Conservation (phyloP, 92 coral and sea anemone genomes). For the Porites divaricata region DNA sequence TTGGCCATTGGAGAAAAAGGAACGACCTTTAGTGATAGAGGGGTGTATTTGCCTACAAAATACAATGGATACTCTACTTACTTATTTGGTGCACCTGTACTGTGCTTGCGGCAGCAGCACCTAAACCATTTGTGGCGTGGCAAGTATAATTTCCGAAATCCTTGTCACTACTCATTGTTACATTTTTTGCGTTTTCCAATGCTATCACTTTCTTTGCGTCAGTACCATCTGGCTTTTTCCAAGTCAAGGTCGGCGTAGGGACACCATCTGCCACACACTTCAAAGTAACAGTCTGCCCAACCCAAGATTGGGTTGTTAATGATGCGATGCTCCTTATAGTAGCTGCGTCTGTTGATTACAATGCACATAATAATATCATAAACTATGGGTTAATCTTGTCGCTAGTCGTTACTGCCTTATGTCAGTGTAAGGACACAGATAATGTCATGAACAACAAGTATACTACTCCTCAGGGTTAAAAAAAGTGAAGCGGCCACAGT, state of each 20-base stretch:
- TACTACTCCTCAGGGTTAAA: too few relatives aligned
- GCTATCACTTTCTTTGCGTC: background rate
- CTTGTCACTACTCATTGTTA: background rate
- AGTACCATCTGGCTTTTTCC: background rate
- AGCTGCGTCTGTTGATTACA: background rate
- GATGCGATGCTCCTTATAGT: background rate
- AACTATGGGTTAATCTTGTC: too few relatives aligned
- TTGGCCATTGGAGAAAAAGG: too few relatives aligned
- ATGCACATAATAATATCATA: too few relatives aligned
- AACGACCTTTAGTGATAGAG: too few relatives aligned
- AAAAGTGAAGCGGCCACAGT: too few relatives aligned
- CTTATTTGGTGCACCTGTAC: background rate
- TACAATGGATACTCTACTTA: too few relatives aligned
- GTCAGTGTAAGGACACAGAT: too few relatives aligned
- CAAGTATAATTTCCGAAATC: background rate
- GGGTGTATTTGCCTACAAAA: too few relatives aligned
- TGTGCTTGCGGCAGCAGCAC: background rate
- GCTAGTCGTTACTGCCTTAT: too few relatives aligned
- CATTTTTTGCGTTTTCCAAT: background rate
- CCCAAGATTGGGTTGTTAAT: background rate
- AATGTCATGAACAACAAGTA: too few relatives aligned
- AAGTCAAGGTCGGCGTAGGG: background rate
- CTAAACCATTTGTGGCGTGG: background rate
- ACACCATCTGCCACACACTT: constrained; percentile 8
- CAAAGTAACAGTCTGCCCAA: constrained; percentile 6